These are phyloP conservation scores for Dermatemys mawii DNA, from an alignment of 2,113 vertebrate species.

Conservation along the genomic window DNA sequence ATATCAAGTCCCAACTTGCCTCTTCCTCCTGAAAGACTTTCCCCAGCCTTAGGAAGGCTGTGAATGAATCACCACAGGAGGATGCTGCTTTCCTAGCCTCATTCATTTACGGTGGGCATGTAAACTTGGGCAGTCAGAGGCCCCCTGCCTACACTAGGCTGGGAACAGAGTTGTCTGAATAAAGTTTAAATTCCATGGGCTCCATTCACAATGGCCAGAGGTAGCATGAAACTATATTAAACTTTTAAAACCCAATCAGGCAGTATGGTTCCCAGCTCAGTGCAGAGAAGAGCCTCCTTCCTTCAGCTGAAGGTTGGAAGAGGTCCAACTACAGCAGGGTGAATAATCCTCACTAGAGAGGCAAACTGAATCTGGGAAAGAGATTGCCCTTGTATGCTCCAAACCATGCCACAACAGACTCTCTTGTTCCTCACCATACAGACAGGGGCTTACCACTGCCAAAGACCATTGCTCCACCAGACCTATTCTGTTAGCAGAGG, in stretches of 20 bases:
- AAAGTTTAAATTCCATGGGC: background rate
- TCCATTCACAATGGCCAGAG: background rate
- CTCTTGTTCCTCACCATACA: background rate
- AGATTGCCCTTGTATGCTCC: background rate
- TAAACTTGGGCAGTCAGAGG: background rate
- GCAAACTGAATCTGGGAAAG: conserved; percentile 10
- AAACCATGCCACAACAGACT: background rate
- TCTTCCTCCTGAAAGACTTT: background rate
- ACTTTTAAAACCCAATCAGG: background rate
- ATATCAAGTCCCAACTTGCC: background rate
- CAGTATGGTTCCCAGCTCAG: background rate
- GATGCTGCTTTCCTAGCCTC: background rate
- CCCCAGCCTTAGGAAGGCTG: background rate
- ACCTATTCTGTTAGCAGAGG: conserved; percentile 30
- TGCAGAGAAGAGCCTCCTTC: background rate
- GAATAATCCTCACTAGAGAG: background rate
- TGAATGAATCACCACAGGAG: background rate
- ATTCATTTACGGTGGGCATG: background rate
- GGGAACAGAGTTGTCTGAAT: background rate
- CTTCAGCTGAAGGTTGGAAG: background rate
- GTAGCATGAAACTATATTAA: background rate
- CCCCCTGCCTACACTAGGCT: background rate
- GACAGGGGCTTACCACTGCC: conserved; percentile 21
- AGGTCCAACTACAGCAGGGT: background rate
- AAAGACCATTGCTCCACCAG: background rate